These are phyloP conservation scores for Yponomeuta malinellus DNA, from an alignment of 2,888 invertebrate genomes.

Conservation along the genomic window DNA sequence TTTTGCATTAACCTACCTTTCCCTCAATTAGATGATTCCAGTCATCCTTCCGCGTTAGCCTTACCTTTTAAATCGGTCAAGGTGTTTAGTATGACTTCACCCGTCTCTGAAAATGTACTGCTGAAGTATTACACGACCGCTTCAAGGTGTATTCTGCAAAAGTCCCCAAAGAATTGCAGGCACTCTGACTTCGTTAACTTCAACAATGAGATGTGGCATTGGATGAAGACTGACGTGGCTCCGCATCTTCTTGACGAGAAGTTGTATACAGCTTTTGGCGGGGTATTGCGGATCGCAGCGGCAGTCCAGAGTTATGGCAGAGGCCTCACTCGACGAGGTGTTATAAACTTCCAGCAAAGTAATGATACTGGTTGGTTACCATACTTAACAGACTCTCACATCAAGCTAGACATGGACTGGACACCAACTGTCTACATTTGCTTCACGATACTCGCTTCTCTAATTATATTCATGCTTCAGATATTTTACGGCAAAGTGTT, in stretches of 20 bases:
- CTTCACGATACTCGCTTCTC: constrained; percentile 40
- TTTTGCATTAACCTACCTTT: constrained; percentile 55
- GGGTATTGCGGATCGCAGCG: constrained; percentile 58
- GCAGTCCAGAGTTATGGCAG: constrained; percentile 60
- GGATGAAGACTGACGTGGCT: constrained; percentile 63
- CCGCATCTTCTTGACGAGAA: constrained; percentile 57
- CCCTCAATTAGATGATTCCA: constrained; percentile 49
- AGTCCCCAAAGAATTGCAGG: constrained; percentile 51
- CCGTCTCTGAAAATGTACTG: constrained; percentile 47
- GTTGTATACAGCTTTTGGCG: constrained; percentile 58
- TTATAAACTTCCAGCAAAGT: neutral
- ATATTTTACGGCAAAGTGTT: constrained; percentile 47
- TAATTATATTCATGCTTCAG: constrained; percentile 47
- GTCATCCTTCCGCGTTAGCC: constrained; percentile 44
- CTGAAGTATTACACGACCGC: constrained; percentile 61
- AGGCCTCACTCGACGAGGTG: neutral
- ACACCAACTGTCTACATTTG: constrained; percentile 39
- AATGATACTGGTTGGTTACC: neutral
- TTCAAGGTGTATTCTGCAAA: constrained; percentile 51
- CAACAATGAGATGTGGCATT: constrained; percentile 63
- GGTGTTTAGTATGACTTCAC: constrained; percentile 45
- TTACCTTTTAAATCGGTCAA: constrained; percentile 54
- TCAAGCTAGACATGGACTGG: neutral
- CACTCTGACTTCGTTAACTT: constrained; percentile 59
- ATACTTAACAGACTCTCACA: neutral